Evolutionary conservation across 2,888 invertebrate species (phyloP), one percentile per base, ranked within the genome.

Genomic region (Thereva unica): DNA sequence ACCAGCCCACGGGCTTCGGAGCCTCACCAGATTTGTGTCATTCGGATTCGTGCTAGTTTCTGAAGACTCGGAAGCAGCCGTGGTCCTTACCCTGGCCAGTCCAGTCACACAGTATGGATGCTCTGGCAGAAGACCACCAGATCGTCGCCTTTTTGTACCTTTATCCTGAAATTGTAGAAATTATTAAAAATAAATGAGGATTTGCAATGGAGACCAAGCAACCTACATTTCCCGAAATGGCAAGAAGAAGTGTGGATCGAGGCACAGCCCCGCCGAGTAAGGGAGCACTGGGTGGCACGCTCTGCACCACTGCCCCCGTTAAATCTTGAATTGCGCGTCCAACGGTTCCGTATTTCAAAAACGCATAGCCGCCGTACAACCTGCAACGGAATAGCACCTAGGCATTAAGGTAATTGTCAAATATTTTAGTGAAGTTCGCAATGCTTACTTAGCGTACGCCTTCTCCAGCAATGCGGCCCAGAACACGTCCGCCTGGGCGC

Each of bases 381-480:
- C 87, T 87, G 77, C 41, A 67, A 72, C 12, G 42, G 42, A 23
- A 44, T 41, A 37, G 9, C 10, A 41, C 7, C 38, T 44, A 35
- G 10, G 7, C 12, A 35, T 8, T 5, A n/a, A 63, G 52, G 50
- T 8, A 44, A n/a, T 44, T 10, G 35, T 44, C 9, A 12, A 64
- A 44, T 42, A 3, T 57, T 38, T 10, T 47, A 67, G 5, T 34
- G 40, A 10, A 23, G 38, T 3, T 41, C 35, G 7, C 10, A 10
- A 6, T 49, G 76, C 84, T 82, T 80, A 90, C 90, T 91, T 91
- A 71, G 91, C 91, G 78, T 91, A 91, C 7, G 91, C 91, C 80
- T 91, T 91, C 80, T 92, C 92, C 52, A 92, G 80, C 55, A 92
- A 83, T 34, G 91, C 87, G 49, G 89, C 86, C 88, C 91, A 91